Conservation (phyloP, 2,797 vertebrate species). For the Protonibea diacanthus region DNA sequence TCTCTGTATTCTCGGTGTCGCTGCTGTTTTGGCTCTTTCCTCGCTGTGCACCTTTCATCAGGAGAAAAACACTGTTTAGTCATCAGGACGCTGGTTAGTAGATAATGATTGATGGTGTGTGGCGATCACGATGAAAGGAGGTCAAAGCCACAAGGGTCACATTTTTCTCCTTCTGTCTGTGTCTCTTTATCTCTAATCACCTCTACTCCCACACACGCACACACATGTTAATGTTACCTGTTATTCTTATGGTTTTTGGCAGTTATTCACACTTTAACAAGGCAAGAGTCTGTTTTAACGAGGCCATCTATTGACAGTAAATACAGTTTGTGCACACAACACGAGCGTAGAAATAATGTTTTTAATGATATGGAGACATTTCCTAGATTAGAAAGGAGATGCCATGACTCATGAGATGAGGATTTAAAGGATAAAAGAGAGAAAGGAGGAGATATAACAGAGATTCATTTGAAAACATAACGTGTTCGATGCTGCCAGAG, state of each 20-base stretch:
- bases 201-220: conserved; percentile 3
- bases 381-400: conserved; percentile 21
- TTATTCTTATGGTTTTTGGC: conserved; percentile 19
- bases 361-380: conserved; percentile 21
- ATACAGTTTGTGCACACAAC: conserved; percentile 18
- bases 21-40: conserved; percentile 2
- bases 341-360: conserved; percentile 3
- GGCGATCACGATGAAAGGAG: conserved; percentile 71
- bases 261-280: not conserved
- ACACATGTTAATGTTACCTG: not conserved
- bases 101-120: conserved; percentile 70
- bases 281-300: not conserved
- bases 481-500: not conserved
- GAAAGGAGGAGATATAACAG: not conserved
- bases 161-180: conserved; percentile 60
- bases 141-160: conserved; percentile 66
- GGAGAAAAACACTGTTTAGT: conserved; percentile 55
- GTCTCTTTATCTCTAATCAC: conserved; percentile 65
- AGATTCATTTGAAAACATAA: conserved; percentile 22
- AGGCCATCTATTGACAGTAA: conserved; percentile 41
- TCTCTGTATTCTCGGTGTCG: conserved; percentile 16
- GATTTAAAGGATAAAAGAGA: conserved; percentile 16
- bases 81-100: conserved; percentile 59
- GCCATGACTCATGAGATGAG: not conserved
- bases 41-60: conserved; percentile 58